Conservation (phyloP, 2,113 vertebrate genomes). For the Globicephala melas region DNA sequence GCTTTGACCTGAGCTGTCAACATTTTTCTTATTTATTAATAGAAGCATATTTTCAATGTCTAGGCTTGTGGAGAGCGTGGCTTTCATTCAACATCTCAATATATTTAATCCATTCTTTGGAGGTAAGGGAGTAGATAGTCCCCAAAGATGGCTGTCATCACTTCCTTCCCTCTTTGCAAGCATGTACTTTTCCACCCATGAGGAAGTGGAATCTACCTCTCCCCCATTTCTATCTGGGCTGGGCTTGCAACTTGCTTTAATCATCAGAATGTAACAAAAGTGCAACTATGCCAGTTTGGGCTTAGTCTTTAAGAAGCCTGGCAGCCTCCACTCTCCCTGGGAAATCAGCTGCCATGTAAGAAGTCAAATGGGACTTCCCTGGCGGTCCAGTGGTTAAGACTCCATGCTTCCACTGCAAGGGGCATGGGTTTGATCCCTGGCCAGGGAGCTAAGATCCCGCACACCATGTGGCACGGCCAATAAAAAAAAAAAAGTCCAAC, state of each 20-base stretch:
- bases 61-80: not conserved
- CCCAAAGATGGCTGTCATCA: not conserved
- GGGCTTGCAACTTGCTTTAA: not conserved
- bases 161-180: not conserved
- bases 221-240: not conserved
- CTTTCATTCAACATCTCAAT: not conserved
- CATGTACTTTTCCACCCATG: not conserved
- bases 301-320: not conserved
- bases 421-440: too few species aligned
- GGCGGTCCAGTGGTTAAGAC: too few species aligned
- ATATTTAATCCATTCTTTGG: not conserved
- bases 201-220: not conserved
- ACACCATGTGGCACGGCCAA: too few species aligned
- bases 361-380: too few species aligned
- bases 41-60: not conserved
- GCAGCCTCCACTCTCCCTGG: not conserved
- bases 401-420: too few species aligned
- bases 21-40: not conserved
- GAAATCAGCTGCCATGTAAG: not conserved
- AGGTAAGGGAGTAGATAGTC: not conserved
- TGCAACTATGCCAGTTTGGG: not conserved
- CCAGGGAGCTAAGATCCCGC: too few species aligned
- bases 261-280: not conserved
- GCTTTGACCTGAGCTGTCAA: not conserved
- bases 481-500: not conserved